phyloP scores from a whole-genome alignment of 2,888 invertebrate species.

The Petrolisthes manimaculis region DNA sequence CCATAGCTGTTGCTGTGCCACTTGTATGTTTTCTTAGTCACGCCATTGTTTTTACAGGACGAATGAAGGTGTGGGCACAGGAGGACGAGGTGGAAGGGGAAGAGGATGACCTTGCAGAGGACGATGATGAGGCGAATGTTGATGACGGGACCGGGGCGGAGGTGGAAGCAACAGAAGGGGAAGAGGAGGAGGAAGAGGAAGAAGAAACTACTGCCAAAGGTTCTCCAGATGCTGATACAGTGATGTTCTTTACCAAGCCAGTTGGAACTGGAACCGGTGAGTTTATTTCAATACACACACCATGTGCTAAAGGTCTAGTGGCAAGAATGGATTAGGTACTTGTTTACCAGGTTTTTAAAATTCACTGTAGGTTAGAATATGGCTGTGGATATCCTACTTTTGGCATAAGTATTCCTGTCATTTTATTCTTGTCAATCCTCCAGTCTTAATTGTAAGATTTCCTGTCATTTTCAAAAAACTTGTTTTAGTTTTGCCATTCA shows the following conservation, averaged over 20 bases:
- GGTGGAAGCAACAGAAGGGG: slow-evolving; percentile 67
- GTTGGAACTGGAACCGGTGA: slow-evolving; percentile 77
- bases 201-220: slow-evolving; percentile 74
- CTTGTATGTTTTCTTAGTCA: too few species aligned
- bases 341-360: neutral
- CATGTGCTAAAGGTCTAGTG: neutral
- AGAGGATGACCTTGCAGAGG: slow-evolving; percentile 73
- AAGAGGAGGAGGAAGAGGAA: slow-evolving; percentile 68
- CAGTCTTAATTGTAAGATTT: too few species aligned
- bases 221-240: slow-evolving; percentile 92
- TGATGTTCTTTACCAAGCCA: slow-evolving; percentile 89
- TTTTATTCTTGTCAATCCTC: too few species aligned
- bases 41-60: slow-evolving; percentile 4
- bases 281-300: slow-evolving; percentile 64
- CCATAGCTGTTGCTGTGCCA: too few species aligned
- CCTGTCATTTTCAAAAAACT: too few species aligned
- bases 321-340: neutral
- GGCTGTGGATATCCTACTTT: neutral
- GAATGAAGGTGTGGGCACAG: slow-evolving; percentile 41
- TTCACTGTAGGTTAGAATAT: neutral
- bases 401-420: neutral
- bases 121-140: slow-evolving; percentile 69
- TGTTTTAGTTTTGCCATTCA: too few species aligned
- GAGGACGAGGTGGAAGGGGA: slow-evolving; percentile 65
- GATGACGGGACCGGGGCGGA: slow-evolving; percentile 72